Conservation (phyloP, 1,140 invertebrate species). For the Leptoteleia sp. region DNA sequence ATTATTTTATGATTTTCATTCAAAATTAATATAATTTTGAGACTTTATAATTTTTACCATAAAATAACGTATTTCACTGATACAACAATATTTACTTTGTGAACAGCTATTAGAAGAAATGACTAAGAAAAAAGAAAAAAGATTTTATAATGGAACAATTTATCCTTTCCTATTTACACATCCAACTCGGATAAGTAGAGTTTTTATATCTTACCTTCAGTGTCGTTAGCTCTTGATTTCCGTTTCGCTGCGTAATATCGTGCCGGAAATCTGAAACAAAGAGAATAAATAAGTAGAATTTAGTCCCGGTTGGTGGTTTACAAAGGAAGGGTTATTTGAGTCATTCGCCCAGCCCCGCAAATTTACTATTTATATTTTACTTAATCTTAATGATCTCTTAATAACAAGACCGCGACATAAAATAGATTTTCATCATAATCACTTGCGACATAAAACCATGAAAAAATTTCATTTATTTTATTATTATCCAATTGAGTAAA, state of each 20-base stretch:
- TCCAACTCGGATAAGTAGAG: conserved; percentile 13
- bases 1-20: too few species aligned
- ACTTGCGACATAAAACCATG: too few species aligned
- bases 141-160: conserved; percentile 3
- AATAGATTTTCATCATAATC: too few species aligned
- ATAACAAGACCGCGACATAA: too few species aligned
- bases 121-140: too few species aligned
- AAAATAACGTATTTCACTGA: too few species aligned
- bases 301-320: conserved; percentile 31
- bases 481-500: too few species aligned
- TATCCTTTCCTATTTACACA: conserved; percentile 27
- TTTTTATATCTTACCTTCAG: conserved; percentile 49
- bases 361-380: conserved; percentile 14
- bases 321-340: conserved; percentile 23
- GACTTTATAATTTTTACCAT: too few species aligned
- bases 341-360: conserved; percentile 24
- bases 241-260: conserved; percentile 44
- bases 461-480: too few species aligned
- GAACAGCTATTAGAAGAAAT: too few species aligned
- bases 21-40: too few species aligned
- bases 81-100: too few species aligned
- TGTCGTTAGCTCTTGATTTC: conserved; percentile 44
- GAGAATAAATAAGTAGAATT: conserved; percentile 52
- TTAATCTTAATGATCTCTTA: conserved; percentile 7
- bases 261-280: conserved; percentile 57